Conservation (phyloP, 2,797 vertebrate genomes). For the Acipenser transmontanus region DNA sequence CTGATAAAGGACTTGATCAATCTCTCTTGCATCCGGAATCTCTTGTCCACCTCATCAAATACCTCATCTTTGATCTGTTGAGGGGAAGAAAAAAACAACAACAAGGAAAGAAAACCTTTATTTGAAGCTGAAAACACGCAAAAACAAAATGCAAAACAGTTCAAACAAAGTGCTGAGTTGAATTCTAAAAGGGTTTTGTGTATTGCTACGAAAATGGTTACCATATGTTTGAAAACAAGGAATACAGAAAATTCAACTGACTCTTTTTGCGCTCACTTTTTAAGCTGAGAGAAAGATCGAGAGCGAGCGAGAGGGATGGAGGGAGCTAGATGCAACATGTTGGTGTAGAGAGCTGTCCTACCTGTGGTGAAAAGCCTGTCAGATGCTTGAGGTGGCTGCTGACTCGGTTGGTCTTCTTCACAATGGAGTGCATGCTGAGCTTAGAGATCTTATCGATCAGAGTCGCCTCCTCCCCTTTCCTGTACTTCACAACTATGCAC, state of each 20-base stretch:
- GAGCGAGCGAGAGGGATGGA: not conserved
- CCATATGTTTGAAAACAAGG: not conserved
- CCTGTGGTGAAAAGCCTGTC: slow-evolving; percentile 92
- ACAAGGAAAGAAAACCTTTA: not conserved
- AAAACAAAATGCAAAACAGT: not conserved
- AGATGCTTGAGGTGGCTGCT: slow-evolving; percentile 98
- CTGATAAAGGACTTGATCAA: slow-evolving; percentile 95
- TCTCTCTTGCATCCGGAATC: slow-evolving; percentile 87
- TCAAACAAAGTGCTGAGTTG: too few species aligned
- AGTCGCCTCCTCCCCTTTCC: slow-evolving; percentile 89
- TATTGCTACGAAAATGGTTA: too few species aligned
- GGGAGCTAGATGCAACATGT: not conserved
- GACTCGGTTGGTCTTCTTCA: slow-evolving; percentile 96
- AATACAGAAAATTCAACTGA: not conserved
- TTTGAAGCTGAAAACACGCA: not conserved
- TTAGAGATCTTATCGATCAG: slow-evolving; percentile 98
- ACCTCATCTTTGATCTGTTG: slow-evolving; percentile 86
- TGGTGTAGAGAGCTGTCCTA: slow-evolving; percentile 33
- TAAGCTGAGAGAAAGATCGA: not conserved
- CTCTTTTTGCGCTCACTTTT: not conserved
- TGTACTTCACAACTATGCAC: slow-evolving; percentile 86
- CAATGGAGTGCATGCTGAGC: slow-evolving; percentile 96
- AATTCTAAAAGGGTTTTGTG: too few species aligned
- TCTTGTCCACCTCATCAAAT: slow-evolving; percentile 91
- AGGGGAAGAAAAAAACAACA: slow-evolving; percentile 8